phyloP scores from a whole-genome alignment of 2,888 invertebrate genomes.

The Crematogaster levior region DNA sequence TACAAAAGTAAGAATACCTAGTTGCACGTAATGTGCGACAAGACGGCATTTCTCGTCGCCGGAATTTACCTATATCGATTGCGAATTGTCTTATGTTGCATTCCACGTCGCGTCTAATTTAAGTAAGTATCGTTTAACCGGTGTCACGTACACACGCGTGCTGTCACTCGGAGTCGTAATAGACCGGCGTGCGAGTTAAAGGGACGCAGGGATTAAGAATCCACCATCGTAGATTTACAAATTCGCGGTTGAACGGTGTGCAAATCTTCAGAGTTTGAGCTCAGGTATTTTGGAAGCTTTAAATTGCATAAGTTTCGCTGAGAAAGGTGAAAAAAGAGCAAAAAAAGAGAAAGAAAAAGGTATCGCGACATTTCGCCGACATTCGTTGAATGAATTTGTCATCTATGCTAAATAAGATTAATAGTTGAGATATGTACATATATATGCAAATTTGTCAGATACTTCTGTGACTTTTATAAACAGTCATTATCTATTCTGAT shows the following conservation, averaged over 20 bases:
- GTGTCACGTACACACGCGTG: constrained; percentile 15
- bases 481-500: neutral
- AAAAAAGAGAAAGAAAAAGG: neutral
- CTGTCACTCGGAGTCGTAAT: constrained; percentile 2
- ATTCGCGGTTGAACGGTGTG: constrained; percentile 28
- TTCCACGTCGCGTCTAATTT: constrained; percentile 25
- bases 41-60: neutral
- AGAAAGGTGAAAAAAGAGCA: constrained; percentile 34
- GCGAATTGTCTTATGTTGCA: constrained; percentile 33
- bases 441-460: neutral
- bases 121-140: constrained; percentile 37
- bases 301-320: constrained; percentile 36
- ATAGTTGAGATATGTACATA: neutral
- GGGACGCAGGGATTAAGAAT: constrained; percentile 45
- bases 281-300: constrained; percentile 42
- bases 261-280: constrained; percentile 45
- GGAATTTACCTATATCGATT: constrained; percentile 23
- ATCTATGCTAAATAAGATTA: constrained; percentile 18
- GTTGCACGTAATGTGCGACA: neutral
- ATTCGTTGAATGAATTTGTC: neutral
- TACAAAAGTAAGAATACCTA: neutral
- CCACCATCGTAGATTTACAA: constrained; percentile 50
- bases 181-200: constrained; percentile 48
- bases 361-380: neutral
- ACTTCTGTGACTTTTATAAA: neutral